Evolutionary conservation across 2,113 vertebrate genomes (phyloP).

Genomic region (Stigmatopora nigra): DNA sequence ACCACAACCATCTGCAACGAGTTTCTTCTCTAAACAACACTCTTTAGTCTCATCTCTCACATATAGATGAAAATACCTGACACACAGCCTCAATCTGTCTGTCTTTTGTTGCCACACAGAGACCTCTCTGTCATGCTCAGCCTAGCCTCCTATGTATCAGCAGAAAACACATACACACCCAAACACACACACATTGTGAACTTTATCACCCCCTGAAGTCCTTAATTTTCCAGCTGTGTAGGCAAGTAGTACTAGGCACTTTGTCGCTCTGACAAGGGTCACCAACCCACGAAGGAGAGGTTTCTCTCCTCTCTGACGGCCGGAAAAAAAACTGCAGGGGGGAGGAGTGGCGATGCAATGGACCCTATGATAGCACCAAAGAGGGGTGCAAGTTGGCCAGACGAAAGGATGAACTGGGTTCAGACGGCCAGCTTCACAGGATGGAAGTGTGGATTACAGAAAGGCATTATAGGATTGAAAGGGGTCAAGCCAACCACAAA

Average conservation of each 20-base stretch:
- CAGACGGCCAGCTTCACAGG: constrained; percentile 28
- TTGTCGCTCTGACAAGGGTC: constrained; percentile 61
- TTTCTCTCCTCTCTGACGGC: constrained; percentile 33
- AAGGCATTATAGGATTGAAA: constrained; percentile 14
- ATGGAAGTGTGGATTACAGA: constrained; percentile 41
- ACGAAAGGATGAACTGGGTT: constrained; percentile 20
- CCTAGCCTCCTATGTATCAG: constrained; percentile 6
- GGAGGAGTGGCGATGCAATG: constrained; percentile 35
- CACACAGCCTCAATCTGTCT: constrained; percentile 10
- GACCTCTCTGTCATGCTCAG: background rate
- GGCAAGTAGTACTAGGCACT: constrained; percentile 57
- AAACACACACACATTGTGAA: constrained; percentile 22
- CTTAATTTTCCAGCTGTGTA: constrained; percentile 65
- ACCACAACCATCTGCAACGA: constrained; percentile 50
- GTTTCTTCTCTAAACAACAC: constrained; percentile 46
- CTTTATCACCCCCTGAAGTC: constrained; percentile 43
- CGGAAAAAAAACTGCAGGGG: constrained; percentile 31
- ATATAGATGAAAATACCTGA: constrained; percentile 6
- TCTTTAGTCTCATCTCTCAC: constrained; percentile 37
- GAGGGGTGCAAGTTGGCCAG: constrained; percentile 7
- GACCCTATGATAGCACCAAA: constrained; percentile 24
- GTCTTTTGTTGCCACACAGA: constrained; percentile 11
- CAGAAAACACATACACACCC: background rate
- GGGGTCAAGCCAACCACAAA: constrained; percentile 36
- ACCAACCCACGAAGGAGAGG: constrained; percentile 37